Percentiles rank a stretch among this genome's conserved stretches.
Evolutionary conservation across 2,113 vertebrate genomes (phyloP).

Genomic region (Campylorhamphus procurvoides): DNA sequence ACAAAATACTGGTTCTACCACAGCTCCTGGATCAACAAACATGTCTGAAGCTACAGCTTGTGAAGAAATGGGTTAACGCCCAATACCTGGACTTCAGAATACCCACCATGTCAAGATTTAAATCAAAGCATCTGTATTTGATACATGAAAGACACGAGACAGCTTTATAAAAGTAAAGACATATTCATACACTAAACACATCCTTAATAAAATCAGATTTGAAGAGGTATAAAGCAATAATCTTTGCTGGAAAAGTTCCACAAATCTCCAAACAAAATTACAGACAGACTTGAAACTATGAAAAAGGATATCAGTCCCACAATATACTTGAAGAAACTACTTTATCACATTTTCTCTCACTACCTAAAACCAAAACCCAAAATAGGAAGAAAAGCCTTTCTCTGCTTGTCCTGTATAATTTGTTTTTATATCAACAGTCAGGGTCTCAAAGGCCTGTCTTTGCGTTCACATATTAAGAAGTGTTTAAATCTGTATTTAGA

Average conservation of each 20-base stretch:
- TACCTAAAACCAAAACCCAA: background rate
- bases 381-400: background rate
- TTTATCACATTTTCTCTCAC: background rate
- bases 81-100: background rate
- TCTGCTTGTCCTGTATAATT: background rate
- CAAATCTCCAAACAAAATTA: background rate
- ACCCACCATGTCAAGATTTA: background rate
- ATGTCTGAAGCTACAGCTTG: background rate
- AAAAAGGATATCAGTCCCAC: background rate
- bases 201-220: background rate
- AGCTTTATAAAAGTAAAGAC: background rate
- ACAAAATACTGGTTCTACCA: background rate
- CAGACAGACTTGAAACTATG: background rate
- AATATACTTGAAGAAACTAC: background rate
- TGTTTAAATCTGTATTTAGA: background rate
- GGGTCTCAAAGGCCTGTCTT: background rate
- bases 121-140: background rate
- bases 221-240: background rate
- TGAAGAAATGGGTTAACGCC: background rate
- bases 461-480: background rate
- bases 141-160: background rate
- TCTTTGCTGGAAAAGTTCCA: background rate
- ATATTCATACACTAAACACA: background rate
- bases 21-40: background rate
- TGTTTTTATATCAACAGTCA: background rate